Conservation (phyloP, 2,113 vertebrate genomes). For the Ammodramus savannarum region DNA sequence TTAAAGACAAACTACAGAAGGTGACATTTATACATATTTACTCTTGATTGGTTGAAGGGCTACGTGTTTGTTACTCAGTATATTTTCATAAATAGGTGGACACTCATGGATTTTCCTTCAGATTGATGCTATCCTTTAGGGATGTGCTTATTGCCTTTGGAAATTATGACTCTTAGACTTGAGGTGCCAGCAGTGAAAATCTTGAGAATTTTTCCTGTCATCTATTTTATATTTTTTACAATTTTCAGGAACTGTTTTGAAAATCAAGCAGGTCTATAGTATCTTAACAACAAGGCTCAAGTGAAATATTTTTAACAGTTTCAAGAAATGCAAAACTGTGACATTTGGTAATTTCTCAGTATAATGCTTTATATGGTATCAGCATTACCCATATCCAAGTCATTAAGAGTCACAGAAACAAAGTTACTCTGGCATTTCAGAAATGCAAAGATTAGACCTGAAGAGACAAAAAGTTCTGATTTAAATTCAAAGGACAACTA, state of each 20-base stretch:
- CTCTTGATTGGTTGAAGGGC: not conserved
- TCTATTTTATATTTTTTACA: not conserved
- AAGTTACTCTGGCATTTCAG: not conserved
- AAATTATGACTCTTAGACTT: not conserved
- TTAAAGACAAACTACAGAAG: not conserved
- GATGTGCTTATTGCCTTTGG: not conserved
- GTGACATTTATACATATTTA: not conserved
- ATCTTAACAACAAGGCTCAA: not conserved
- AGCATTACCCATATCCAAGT: not conserved
- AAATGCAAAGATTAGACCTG: not conserved
- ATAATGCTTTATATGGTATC: not conserved
- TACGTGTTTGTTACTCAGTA: not conserved
- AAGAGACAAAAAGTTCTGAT: not conserved
- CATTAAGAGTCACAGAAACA: not conserved
- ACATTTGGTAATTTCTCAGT: not conserved
- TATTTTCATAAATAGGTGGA: not conserved
- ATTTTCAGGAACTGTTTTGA: not conserved
- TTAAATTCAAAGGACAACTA: not conserved
- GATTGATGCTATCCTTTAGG: not conserved
- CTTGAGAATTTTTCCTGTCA: not conserved
- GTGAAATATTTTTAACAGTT: not conserved
- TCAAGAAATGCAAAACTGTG: not conserved
- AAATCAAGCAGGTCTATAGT: not conserved
- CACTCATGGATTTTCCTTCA: not conserved
- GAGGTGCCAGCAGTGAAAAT: not conserved